Base-by-base conservation (phyloP, 2,797 vertebrate species). In the Neoniphon sammara region DNA sequence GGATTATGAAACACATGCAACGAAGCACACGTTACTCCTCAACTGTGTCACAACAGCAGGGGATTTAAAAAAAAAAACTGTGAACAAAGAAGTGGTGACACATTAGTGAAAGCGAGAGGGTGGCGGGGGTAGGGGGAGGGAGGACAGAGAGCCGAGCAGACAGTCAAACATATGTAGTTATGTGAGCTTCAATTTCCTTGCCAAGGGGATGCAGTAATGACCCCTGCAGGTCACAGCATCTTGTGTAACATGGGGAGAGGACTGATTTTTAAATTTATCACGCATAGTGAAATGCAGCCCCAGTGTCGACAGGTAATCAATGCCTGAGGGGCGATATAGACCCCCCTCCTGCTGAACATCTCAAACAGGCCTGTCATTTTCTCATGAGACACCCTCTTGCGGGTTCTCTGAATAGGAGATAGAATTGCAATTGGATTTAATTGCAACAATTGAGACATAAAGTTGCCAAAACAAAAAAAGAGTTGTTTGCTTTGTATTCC, bases 191-290 rank as follows among this genome's bases (percentile, higher is more conserved):
- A 64, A 80, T 76, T 78, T 81, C 70, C 62, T 68, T 0, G 2
- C 27, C 15, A 15, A 84, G 78, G 80, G 73, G 50, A 76, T 20
- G 65, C 4, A 31, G 67, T 73, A 87, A 88, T 80, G 85, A 85
- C 61, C 77, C 80, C 70, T 76, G 66, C 59, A 60, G 75, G 73
- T 83, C 64, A 74, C 18, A 54, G 57, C 57, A 62, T 74, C 67
- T 46, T 70, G 50, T 70, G 59, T 42, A 70, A 75, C 62, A 47
- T 39, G 64, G 34, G 55, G 42, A 61, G 57, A 47, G 63, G 14
- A 6, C 62, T 25, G 78, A 71, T 82, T 83, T 84, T 85, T 80
- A 77, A 58, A 77, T 87, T 68, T 80, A 58, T 70, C 75, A 80
- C 77, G 77, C 67, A 44, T 56, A 59, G 31, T 53, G 27, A 52